Conservation (phyloP, 2,888 invertebrate genomes). For the Arge pagana region DNA sequence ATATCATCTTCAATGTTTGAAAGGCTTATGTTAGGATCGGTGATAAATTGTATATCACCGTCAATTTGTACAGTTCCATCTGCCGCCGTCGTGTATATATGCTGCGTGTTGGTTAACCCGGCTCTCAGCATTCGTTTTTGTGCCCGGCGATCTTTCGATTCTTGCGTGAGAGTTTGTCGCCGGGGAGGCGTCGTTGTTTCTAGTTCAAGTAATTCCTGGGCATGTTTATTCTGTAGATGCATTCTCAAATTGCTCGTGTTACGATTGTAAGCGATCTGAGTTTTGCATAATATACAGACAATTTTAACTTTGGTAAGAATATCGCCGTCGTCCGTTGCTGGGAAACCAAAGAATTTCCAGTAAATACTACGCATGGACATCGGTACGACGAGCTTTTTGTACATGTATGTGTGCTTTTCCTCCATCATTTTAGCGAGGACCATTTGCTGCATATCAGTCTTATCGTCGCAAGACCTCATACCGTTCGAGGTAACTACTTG, state of each 20-base stretch:
- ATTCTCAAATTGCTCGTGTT: slow-evolving; percentile 61
- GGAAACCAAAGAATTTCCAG: slow-evolving; percentile 62
- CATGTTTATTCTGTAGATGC: slow-evolving; percentile 61
- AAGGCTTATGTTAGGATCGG: slow-evolving; percentile 52
- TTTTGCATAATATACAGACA: slow-evolving; percentile 60
- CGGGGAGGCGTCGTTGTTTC: slow-evolving; percentile 51
- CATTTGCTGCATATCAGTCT: slow-evolving; percentile 31
- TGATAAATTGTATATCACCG: slow-evolving; percentile 56
- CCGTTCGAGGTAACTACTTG: slow-evolving; percentile 29
- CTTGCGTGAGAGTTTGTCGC: slow-evolving; percentile 45
- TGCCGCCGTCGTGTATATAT: slow-evolving; percentile 55
- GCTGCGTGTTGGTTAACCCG: slow-evolving; percentile 39
- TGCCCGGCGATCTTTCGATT: slow-evolving; percentile 49
- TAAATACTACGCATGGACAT: slow-evolving; percentile 61
- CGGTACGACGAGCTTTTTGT: slow-evolving; percentile 60
- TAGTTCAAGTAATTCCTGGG: slow-evolving; percentile 51
- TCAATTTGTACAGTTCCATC: slow-evolving; percentile 58
- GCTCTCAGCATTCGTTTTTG: slow-evolving; percentile 50
- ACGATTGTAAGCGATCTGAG: slow-evolving; percentile 60
- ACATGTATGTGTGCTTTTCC: slow-evolving; percentile 55
- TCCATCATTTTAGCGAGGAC: slow-evolving; percentile 53
- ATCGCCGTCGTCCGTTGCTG: slow-evolving; percentile 59
- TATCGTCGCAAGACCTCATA: slow-evolving; percentile 12
- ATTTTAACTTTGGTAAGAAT: slow-evolving; percentile 59
- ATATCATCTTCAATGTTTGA: slow-evolving; percentile 52